Evolutionary conservation across 2,888 invertebrate species (phyloP).

Genomic region (Podabrus alpinus): DNA sequence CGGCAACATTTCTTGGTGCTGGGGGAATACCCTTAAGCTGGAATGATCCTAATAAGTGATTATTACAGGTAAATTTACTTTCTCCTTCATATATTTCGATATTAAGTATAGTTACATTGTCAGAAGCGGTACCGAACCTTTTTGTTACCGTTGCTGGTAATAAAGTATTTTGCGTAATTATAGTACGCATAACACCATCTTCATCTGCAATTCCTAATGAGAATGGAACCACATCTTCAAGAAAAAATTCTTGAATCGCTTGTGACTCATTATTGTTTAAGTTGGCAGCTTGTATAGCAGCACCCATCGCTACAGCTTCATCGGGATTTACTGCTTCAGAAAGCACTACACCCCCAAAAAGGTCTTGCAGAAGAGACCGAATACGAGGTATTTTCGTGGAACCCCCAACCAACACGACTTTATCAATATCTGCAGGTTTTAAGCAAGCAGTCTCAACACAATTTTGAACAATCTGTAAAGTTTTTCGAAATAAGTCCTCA

Average conservation of each 20-base stretch:
- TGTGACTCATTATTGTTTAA: background rate
- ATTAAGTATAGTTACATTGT: background rate
- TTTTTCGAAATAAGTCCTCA: background rate
- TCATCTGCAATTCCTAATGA: background rate
- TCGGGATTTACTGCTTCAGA: background rate
- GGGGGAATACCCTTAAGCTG: background rate
- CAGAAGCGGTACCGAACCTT: background rate
- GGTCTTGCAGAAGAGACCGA: background rate
- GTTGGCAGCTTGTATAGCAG: background rate
- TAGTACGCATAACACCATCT: background rate
- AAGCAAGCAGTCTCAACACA: background rate
- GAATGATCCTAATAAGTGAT: background rate
- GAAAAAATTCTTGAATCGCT: background rate
- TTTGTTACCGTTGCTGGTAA: background rate
- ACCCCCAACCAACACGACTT: background rate
- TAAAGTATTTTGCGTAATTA: background rate
- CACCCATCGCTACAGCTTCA: background rate
- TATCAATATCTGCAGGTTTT: background rate
- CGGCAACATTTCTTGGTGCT: background rate
- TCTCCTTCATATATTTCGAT: background rate
- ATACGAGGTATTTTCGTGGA: background rate
- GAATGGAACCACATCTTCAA: background rate
- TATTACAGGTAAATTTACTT: background rate
- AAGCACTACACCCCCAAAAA: background rate
- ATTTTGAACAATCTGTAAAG: background rate